Evolutionary conservation across 2,113 vertebrate species (phyloP).

Genomic region (Proterorhinus semilunaris): DNA sequence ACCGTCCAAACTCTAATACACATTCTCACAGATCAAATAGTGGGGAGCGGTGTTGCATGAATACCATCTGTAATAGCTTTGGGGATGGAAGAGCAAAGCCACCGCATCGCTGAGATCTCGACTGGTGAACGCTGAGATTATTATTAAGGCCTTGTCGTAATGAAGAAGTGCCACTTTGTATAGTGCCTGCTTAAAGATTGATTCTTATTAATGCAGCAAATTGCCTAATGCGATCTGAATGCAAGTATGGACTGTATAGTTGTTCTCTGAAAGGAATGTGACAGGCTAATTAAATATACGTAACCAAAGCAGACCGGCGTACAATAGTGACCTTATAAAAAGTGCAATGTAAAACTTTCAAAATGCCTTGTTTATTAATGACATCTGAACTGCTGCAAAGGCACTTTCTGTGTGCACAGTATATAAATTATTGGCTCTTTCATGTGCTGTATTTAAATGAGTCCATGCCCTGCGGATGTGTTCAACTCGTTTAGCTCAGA

Average conservation of each 20-base stretch:
- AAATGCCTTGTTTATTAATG: constrained; percentile 16
- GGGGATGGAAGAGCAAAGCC: constrained; percentile 45
- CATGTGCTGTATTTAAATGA: background rate
- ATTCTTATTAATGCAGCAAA: constrained; percentile 27
- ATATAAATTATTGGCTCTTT: background rate
- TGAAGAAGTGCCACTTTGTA: constrained; percentile 39
- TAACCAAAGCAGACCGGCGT: constrained; percentile 9
- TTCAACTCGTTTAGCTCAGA: background rate
- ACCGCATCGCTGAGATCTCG: constrained; percentile 42
- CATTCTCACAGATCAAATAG: constrained; percentile 56
- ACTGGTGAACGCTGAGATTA: constrained; percentile 17
- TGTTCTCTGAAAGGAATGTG: background rate
- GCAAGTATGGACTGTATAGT: constrained; percentile 1
- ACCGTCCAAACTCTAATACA: background rate
- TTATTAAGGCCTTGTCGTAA: constrained; percentile 37
- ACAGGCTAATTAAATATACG: constrained; percentile 35
- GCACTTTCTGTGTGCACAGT: background rate
- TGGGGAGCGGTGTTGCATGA: constrained; percentile 58
- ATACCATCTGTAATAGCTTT: constrained; percentile 59
- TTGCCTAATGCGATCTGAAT: constrained; percentile 28
- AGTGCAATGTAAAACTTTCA: background rate
- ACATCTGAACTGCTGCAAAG: background rate
- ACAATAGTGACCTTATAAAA: constrained; percentile 2
- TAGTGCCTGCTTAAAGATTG: constrained; percentile 31
- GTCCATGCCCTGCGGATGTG: background rate